Evolutionary conservation across 2,888 invertebrate genomes (phyloP).

Genomic region (Abscondita cerata): DNA sequence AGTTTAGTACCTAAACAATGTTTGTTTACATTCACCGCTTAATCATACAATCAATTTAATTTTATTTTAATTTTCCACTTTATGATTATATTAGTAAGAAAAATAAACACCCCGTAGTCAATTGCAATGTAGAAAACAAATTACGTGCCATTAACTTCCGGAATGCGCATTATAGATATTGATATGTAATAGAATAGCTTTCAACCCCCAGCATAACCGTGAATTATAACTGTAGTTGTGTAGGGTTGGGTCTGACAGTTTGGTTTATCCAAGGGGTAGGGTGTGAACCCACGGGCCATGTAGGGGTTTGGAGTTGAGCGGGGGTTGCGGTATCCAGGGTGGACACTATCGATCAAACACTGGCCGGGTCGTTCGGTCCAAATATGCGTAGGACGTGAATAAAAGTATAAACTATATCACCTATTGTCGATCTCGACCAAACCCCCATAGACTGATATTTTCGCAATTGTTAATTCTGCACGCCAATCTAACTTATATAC

Average conservation of each 20-base stretch:
- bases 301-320: conserved; percentile 29
- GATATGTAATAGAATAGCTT: conserved; percentile 34
- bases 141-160: conserved; percentile 32
- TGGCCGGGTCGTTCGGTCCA: conserved; percentile 48
- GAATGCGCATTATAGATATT: conserved; percentile 32
- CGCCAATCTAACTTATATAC: conserved; percentile 4
- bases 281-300: conserved; percentile 29
- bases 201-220: conserved; percentile 33
- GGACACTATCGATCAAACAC: conserved; percentile 59
- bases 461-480: neutral
- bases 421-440: conserved; percentile 16
- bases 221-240: conserved; percentile 43
- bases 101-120: conserved; percentile 7
- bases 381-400: conserved; percentile 47
- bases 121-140: conserved; percentile 21
- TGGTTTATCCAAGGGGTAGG: conserved; percentile 35
- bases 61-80: too few relatives aligned
- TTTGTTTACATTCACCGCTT: too few relatives aligned
- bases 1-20: too few relatives aligned
- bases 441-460: neutral
- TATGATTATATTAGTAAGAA: too few relatives aligned
- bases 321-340: conserved; percentile 52
- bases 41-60: too few relatives aligned
- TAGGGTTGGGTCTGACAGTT: conserved; percentile 45
- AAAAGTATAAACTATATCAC: conserved; percentile 42